Conservation (phyloP, 2,113 vertebrate genomes). For the Bubalus kerabau region DNA sequence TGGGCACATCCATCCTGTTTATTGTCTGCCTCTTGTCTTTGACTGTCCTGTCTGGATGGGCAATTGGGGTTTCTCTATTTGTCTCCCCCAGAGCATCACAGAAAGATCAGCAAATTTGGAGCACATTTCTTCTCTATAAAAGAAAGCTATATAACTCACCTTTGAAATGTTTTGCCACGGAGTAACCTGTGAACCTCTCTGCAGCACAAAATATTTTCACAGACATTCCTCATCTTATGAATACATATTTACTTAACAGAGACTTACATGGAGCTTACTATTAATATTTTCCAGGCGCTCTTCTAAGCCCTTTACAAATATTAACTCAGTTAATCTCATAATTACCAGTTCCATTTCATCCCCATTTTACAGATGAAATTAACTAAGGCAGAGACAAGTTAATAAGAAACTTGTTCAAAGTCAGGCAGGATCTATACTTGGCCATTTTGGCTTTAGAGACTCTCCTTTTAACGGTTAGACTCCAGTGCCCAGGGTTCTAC, state of each 20-base stretch:
- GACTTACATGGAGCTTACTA: not conserved
- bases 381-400: not conserved
- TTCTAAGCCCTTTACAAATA: not conserved
- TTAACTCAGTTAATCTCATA: conserved; percentile 1
- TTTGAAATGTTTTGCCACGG: not conserved
- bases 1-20: not conserved
- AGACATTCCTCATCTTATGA: not conserved
- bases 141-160: not conserved
- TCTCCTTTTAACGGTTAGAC: not conserved
- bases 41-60: not conserved
- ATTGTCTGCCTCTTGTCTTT: not conserved
- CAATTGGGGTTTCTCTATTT: not conserved
- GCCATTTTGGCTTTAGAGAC: not conserved
- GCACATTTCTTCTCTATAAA: not conserved
- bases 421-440: not conserved
- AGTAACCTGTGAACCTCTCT: not conserved
- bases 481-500: not conserved
- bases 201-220: not conserved
- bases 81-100: not conserved
- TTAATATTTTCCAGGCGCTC: not conserved
- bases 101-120: conserved; percentile 16
- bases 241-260: not conserved
- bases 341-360: not conserved
- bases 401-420: not conserved
- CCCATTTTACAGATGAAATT: not conserved